A percentile compares a stretch with the other conserved stretches of the same genome.
These are phyloP conservation scores for Chlamydotis undulata DNA, from an alignment of 2,113 vertebrate species.

Conservation along the genomic window DNA sequence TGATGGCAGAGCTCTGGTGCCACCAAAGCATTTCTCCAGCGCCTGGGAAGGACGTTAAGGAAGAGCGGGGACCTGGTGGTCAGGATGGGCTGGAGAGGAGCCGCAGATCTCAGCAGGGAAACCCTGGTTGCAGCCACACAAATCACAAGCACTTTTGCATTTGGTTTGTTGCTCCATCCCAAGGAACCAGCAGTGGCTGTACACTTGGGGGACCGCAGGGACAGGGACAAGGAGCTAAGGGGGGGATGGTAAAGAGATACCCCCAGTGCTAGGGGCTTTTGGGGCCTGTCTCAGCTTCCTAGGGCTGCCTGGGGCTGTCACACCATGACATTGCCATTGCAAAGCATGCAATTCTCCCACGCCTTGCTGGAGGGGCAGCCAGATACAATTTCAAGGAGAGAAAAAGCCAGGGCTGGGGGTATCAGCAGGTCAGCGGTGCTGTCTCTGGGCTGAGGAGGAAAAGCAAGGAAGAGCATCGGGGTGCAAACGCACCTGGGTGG, in stretches of 20 bases:
- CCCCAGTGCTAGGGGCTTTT: background rate
- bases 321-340: background rate
- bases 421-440: background rate
- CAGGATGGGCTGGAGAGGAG: background rate
- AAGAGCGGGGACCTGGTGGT: background rate
- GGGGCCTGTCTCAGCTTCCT: background rate
- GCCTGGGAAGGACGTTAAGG: background rate
- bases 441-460: background rate
- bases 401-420: background rate
- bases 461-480: background rate
- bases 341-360: background rate
- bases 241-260: background rate
- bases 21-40: background rate
- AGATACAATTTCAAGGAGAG: background rate
- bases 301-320: background rate
- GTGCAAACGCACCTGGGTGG: background rate
- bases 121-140: background rate
- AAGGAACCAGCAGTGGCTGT: background rate
- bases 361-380: background rate
- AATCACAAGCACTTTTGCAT: background rate
- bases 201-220: background rate
- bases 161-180: background rate
- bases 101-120: background rate
- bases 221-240: background rate
- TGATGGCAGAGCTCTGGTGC: constrained; percentile 19